phyloP scores from a whole-genome alignment of 2,888 invertebrate genomes.

The Oxyteleia sp. region DNA sequence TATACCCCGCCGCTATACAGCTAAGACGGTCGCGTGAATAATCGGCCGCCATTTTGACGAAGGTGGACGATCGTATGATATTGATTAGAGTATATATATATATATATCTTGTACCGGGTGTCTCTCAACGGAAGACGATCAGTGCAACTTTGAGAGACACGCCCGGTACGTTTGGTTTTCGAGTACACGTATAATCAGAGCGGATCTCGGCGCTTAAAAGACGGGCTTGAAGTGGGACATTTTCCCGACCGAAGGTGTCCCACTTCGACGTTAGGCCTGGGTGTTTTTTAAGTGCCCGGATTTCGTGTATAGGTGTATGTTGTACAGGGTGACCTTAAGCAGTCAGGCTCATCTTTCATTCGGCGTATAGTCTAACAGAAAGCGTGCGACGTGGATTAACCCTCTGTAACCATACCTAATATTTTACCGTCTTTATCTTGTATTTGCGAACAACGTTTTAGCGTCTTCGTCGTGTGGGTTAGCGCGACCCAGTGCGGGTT shows the following conservation, averaged over 20 bases:
- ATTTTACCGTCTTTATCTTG: no score
- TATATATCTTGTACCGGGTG: slow-evolving; percentile 23
- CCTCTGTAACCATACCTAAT: no score
- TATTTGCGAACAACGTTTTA: no score
- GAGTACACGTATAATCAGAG: background rate
- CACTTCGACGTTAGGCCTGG: background rate
- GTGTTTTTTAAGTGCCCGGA: slow-evolving; percentile 3
- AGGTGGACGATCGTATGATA: slow-evolving; percentile 34
- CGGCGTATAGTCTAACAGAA: no score
- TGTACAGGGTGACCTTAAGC: slow-evolving; percentile 6
- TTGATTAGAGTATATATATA: no score
- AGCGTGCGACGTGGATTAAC: no score
- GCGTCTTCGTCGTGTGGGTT: no score
- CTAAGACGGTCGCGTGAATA: slow-evolving; percentile 20
- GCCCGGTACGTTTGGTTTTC: background rate
- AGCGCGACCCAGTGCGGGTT: no score
- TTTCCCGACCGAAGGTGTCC: background rate
- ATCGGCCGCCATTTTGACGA: slow-evolving; percentile 28
- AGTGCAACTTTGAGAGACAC: background rate
- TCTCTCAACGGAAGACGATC: background rate
- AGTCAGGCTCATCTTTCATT: no score
- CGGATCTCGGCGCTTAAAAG: background rate
- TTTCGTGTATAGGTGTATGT: slow-evolving; percentile 8
- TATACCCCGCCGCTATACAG: no score
- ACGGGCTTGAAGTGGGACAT: background rate